Base-by-base conservation (phyloP, 2,888 invertebrate species). In the Trilocha varians region DNA sequence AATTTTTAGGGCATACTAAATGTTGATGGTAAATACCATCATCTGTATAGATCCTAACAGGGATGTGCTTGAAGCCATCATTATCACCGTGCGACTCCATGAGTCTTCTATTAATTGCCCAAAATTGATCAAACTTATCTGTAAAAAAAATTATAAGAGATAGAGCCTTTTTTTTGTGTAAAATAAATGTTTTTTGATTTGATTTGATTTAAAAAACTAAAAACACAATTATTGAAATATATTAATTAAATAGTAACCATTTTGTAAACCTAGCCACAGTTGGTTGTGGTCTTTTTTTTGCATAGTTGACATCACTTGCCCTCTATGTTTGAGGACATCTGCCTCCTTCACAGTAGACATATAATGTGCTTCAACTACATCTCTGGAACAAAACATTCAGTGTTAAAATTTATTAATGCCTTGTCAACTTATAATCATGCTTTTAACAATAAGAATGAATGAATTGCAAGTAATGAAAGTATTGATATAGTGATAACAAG, bases 41-140 rank as follows among this genome's bases (percentile, higher is more conserved):
- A 57, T 90, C 90, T 42, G 85, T 82, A 62, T 95, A 95, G 75
- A 95, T 92, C 59, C 96, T 90, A 50, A 97, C 90, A 41, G 98
- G 97, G 86, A 98, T 94, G 78, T 94, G 90, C 72, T 93, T 94
- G 65, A 97, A 97, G 41, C 91, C 88, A 59, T 95, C 94, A 61
- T 91, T 92, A 39, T 92, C 93, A 40, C 89, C 91, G 49, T 89
- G 88, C 1, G 91, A 87, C 67, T 98, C 98, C 98, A 99, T 99
- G 41, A 99, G 84, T 65, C 96, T 92, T 55, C 96, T 90, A 73
- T 99, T 99, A 9, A 99, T 93, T 3, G 96, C 93, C 99, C 99
- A 99, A 77, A 99, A 99, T 76, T 98, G 98, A 74, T 99, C 99
- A 84, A 99, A 99, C 79, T 97, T 97, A 72, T 98, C 95, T 95